Evolutionary conservation across 37 sponge, comb jelly and placozoan species (phyloP).

Genomic region (Ianthella basta): DNA sequence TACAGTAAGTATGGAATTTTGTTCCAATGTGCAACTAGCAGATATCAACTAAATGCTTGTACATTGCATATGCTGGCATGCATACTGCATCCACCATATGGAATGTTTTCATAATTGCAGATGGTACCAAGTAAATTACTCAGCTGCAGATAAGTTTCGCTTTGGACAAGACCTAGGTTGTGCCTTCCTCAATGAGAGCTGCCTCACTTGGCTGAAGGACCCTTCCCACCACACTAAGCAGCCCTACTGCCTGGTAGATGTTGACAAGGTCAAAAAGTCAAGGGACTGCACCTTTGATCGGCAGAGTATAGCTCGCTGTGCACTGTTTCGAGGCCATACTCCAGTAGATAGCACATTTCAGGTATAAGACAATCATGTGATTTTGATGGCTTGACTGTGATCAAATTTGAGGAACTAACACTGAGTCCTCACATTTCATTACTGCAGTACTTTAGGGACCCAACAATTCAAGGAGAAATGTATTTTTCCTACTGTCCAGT

Average conservation of each 20-base stretch:
- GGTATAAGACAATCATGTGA: too few relatives aligned
- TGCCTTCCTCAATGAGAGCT: not conserved
- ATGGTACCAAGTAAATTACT: conserved; percentile 73
- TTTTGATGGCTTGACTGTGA: too few relatives aligned
- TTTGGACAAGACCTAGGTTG: not conserved
- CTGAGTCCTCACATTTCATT: not conserved
- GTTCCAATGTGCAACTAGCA: too few relatives aligned
- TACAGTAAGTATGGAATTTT: too few relatives aligned
- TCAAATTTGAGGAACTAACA: too few relatives aligned
- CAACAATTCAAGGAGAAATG: not conserved
- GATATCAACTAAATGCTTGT: too few relatives aligned
- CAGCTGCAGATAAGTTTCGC: conserved; percentile 33
- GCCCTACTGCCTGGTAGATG: not conserved
- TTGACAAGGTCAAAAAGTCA: not conserved
- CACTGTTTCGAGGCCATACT: not conserved
- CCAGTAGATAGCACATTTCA: too few relatives aligned
- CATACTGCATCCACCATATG: too few relatives aligned
- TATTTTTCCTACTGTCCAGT: not conserved
- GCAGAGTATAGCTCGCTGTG: not conserved
- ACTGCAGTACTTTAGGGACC: not conserved
- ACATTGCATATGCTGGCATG: too few relatives aligned
- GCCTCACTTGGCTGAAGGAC: not conserved
- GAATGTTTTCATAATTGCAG: not conserved
- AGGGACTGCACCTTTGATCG: conserved; percentile 12
- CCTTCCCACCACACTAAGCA: not conserved